Conservation (phyloP, 1,140 invertebrate genomes). For the Listronotus bonariensis region DNA sequence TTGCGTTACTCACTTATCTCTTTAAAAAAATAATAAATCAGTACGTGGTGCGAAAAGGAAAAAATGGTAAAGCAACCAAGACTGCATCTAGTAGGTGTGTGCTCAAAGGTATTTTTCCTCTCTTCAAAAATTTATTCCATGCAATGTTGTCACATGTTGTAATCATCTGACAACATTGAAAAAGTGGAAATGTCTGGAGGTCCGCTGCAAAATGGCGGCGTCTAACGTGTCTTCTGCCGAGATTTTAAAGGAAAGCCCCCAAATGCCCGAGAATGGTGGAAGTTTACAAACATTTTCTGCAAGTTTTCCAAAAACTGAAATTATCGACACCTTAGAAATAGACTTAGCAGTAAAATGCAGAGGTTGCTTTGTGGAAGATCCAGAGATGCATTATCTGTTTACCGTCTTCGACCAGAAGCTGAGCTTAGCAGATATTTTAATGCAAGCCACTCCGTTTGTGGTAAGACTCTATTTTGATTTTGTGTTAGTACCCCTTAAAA, state of each 20-base stretch:
- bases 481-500: not conserved
- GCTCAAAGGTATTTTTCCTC: too few species aligned
- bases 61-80: too few species aligned
- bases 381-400: conserved; percentile 30
- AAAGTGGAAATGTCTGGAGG: conserved; percentile 23
- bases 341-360: conserved; percentile 25
- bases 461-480: conserved; percentile 2
- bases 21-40: too few species aligned
- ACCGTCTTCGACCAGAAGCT: conserved; percentile 22
- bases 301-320: conserved; percentile 7
- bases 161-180: too few species aligned
- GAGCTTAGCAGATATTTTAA: conserved; percentile 32
- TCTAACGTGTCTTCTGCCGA: conserved; percentile 26
- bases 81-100: too few species aligned
- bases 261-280: not conserved
- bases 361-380: conserved; percentile 27
- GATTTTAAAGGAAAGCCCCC: conserved; percentile 13
- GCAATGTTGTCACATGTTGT: too few species aligned
- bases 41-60: too few species aligned
- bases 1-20: too few species aligned
- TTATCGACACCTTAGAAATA: conserved; percentile 15
- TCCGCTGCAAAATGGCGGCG: conserved; percentile 31
- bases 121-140: too few species aligned
- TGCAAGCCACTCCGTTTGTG: conserved; percentile 12
- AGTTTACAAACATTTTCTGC: not conserved